Evolutionary conservation across 2,888 invertebrate species (phyloP).

Genomic region (Anoplius nigerrimus): DNA sequence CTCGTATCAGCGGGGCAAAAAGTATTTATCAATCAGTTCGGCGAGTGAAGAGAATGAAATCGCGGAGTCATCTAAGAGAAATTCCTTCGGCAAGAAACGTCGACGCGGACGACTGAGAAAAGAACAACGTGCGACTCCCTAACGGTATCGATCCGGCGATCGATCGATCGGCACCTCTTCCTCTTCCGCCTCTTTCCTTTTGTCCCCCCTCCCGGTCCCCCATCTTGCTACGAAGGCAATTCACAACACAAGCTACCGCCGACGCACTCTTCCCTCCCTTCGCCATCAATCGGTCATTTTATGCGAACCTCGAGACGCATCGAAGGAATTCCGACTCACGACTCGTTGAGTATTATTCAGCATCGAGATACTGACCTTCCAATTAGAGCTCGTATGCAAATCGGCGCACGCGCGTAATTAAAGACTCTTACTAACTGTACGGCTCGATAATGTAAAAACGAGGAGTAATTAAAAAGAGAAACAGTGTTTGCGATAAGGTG

Average conservation of each 20-base stretch:
- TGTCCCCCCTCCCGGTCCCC: not conserved
- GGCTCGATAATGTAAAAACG: no score
- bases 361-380: slow-evolving; percentile 12
- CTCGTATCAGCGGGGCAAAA: no score
- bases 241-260: not conserved
- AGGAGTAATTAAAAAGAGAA: no score
- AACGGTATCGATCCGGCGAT: slow-evolving; percentile 42
- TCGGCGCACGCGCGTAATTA: slow-evolving; percentile 19
- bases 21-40: no score
- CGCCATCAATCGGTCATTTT: not conserved
- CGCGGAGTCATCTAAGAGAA: no score
- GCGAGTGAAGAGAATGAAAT: no score
- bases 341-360: slow-evolving; percentile 18
- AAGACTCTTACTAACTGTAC: slow-evolving; percentile 21
- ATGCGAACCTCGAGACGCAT: slow-evolving; percentile 2
- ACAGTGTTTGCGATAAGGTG: no score
- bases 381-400: slow-evolving; percentile 20
- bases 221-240: no score
- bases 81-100: no score
- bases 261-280: not conserved
- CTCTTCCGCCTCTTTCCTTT: slow-evolving; percentile 4
- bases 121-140: slow-evolving; percentile 24
- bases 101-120: not conserved
- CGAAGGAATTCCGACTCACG: not conserved
- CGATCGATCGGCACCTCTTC: slow-evolving; percentile 39